These are phyloP conservation scores for Atherix ibis DNA, from an alignment of 2,888 invertebrate genomes.

Conservation along the genomic window DNA sequence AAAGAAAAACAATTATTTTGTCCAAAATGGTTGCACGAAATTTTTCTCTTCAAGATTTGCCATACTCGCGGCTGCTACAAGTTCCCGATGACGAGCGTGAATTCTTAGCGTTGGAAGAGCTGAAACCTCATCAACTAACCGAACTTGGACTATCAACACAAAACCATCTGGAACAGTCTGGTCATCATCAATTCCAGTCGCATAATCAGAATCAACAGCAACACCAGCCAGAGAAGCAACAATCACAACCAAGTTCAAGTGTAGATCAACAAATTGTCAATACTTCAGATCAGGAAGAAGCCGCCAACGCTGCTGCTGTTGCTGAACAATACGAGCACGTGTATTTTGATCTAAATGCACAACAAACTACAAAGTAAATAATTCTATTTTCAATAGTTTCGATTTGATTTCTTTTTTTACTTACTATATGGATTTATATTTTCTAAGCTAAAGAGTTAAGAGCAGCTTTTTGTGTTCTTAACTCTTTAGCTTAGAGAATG, in stretches of 20 bases:
- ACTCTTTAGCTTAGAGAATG: too few species aligned
- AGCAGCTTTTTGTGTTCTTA: too few species aligned
- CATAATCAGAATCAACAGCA: slow-evolving; percentile 1
- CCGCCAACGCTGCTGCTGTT: too few species aligned
- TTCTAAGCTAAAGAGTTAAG: too few species aligned
- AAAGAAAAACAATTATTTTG: neutral
- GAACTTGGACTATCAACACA: slow-evolving; percentile 12
- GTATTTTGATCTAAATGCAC: slow-evolving; percentile 15
- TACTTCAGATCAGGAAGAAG: neutral
- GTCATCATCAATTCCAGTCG: slow-evolving; percentile 2
- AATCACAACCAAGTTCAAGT: neutral
- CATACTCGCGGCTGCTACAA: slow-evolving; percentile 30
- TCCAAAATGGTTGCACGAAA: slow-evolving; percentile 30
- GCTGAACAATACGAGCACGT: slow-evolving; percentile 8
- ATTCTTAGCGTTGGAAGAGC: slow-evolving; percentile 31
- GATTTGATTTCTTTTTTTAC: too few species aligned
- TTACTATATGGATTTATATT: too few species aligned
- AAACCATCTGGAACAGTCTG: slow-evolving; percentile 5
- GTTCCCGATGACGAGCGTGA: slow-evolving; percentile 26
- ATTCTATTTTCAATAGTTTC: too few species aligned
- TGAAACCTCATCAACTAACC: slow-evolving; percentile 25
- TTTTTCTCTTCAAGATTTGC: slow-evolving; percentile 29
- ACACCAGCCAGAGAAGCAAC: neutral
- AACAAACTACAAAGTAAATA: slow-evolving; percentile 13
- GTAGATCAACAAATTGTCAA: neutral